These are phyloP conservation scores for Chromoteleia sp. DNA, from an alignment of 2,888 invertebrate genomes.

Conservation along the genomic window DNA sequence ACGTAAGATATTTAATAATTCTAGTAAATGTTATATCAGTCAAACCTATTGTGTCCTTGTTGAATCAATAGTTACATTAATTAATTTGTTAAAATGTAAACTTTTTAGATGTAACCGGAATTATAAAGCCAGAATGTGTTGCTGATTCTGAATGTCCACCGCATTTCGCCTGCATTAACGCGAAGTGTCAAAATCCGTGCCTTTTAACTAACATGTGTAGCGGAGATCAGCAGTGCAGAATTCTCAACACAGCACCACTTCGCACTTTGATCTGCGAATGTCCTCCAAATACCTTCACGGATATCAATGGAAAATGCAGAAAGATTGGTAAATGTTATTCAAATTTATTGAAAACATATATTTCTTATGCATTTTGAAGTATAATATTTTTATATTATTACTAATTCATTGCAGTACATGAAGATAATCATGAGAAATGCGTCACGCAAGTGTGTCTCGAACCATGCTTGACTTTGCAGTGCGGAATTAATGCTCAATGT, in stretches of 20 bases:
- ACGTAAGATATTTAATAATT: conserved; percentile 84
- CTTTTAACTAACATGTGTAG: conserved; percentile 90
- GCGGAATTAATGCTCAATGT: conserved; percentile 94
- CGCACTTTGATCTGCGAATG: conserved; percentile 95
- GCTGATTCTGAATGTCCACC: conserved; percentile 92
- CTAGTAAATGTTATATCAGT: too few species aligned
- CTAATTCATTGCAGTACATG: conserved; percentile 86
- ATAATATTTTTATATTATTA: too few species aligned
- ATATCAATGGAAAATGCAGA: conserved; percentile 90
- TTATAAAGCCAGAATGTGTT: conserved; percentile 88
- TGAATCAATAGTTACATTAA: too few species aligned
- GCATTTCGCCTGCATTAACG: conserved; percentile 91
- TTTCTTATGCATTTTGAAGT: too few species aligned
- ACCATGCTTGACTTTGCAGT: conserved; percentile 91
- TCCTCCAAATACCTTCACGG: conserved; percentile 91
- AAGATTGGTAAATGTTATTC: conserved; percentile 83
- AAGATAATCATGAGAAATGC: conserved; percentile 90
- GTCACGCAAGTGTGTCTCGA: conserved; percentile 91
- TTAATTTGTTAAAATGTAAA: too few species aligned
- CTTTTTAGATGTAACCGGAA: conserved; percentile 66
- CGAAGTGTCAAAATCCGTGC: conserved; percentile 92
- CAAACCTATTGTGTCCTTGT: too few species aligned
- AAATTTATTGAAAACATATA: too few species aligned
- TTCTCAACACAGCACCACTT: conserved; percentile 91
- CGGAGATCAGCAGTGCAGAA: conserved; percentile 91